These are phyloP conservation scores for Papilio demoleus DNA, from an alignment of 2,888 invertebrate genomes.

Conservation along the genomic window DNA sequence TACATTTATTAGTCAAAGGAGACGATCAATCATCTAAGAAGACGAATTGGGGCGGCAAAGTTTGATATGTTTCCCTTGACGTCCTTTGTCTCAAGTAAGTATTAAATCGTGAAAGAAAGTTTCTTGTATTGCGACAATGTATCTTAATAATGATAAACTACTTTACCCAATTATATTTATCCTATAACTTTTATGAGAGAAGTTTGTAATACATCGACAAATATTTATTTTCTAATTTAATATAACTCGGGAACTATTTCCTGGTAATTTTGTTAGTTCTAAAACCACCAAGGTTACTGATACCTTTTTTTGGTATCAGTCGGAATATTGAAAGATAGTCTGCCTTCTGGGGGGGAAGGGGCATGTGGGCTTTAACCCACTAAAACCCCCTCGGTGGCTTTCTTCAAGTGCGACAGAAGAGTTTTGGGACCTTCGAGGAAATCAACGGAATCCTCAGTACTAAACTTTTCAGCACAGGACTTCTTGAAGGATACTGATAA, in stretches of 20 bases:
- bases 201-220: neutral
- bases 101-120: constrained; percentile 37
- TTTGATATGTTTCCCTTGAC: constrained; percentile 37
- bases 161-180: constrained; percentile 19
- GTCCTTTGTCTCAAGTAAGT: constrained; percentile 39
- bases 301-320: too few species aligned
- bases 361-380: too few species aligned
- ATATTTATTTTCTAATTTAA: neutral
- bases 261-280: too few species aligned
- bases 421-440: too few species aligned
- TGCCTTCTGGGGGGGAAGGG: too few species aligned
- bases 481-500: too few species aligned
- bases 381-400: too few species aligned
- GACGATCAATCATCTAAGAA: constrained; percentile 72
- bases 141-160: constrained; percentile 35
- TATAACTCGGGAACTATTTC: neutral
- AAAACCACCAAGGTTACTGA: too few species aligned
- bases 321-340: too few species aligned
- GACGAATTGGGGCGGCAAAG: constrained; percentile 65
- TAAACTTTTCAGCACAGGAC: too few species aligned
- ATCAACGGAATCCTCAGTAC: too few species aligned
- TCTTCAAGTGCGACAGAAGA: too few species aligned
- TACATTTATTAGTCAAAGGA: constrained; percentile 80
- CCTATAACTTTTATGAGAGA: neutral
- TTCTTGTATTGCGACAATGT: constrained; percentile 33